A percentile compares a stretch with the other conserved stretches of the same genome.
phyloP scores from a whole-genome alignment of 2,113 vertebrate genomes.

The Oncorhynchus gorbuscha region DNA sequence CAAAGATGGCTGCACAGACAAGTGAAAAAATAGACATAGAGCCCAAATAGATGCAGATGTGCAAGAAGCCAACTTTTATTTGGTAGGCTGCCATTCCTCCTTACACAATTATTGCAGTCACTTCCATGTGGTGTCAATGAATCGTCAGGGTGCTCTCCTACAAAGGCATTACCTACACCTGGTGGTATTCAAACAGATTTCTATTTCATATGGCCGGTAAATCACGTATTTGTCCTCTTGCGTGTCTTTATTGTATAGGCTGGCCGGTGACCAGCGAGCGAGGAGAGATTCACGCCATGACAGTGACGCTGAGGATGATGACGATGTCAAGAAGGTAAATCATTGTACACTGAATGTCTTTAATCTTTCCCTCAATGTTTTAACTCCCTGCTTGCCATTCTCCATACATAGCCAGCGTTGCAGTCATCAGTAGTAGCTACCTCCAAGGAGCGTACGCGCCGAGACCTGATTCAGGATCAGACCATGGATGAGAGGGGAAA shows the following conservation, averaged over 20 bases:
- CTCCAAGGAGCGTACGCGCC: slow-evolving; percentile 98
- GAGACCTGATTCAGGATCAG: slow-evolving; percentile 99
- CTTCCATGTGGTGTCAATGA: no score
- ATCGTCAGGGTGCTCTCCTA: no score
- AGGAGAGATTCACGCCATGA: slow-evolving; percentile 96
- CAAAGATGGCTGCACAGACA: no score
- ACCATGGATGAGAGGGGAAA: slow-evolving; percentile 98
- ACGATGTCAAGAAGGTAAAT: slow-evolving; percentile 94
- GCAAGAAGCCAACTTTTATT: no score
- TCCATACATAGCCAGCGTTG: slow-evolving; percentile 85
- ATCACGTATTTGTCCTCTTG: background rate
- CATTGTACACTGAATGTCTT: background rate
- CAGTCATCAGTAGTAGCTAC: slow-evolving; percentile 99
- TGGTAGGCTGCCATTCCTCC: no score
- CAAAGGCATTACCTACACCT: no score
- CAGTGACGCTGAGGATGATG: slow-evolving; percentile 97
- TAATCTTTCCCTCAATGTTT: no score
- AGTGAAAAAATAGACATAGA: no score
- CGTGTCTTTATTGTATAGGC: slow-evolving; percentile 68
- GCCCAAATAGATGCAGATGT: no score
- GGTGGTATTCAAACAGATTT: no score
- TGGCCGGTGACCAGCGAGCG: slow-evolving; percentile 94
- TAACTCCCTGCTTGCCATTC: no score
- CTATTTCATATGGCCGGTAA: background rate
- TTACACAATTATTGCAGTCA: no score